phyloP scores from a whole-genome alignment of 2,113 vertebrate species.

The Tor tambroides region DNA sequence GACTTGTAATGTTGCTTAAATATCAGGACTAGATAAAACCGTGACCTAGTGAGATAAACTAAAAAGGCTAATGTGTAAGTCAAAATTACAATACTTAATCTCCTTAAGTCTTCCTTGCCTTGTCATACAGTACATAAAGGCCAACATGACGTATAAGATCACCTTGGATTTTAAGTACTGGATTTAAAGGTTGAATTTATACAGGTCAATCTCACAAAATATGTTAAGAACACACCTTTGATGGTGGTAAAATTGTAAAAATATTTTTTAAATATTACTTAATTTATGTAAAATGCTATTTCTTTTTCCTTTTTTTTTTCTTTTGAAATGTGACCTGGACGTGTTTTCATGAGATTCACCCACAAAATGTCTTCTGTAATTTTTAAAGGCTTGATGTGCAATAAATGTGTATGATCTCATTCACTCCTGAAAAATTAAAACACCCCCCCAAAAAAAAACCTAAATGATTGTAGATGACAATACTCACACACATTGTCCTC shows the following conservation, averaged over 20 bases:
- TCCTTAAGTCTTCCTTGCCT: neutral
- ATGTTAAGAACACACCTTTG: neutral
- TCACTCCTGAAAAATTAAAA: neutral
- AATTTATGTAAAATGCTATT: no score
- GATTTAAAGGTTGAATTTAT: neutral
- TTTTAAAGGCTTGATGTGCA: conserved; percentile 42
- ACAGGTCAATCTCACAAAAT: neutral
- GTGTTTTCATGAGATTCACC: neutral
- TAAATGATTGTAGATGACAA: conserved; percentile 36
- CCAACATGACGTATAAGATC: neutral
- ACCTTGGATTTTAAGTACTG: neutral
- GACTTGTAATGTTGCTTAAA: neutral
- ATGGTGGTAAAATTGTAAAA: no score
- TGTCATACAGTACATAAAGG: conserved; percentile 10
- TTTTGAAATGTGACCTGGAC: neutral
- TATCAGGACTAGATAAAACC: neutral
- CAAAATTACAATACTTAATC: neutral
- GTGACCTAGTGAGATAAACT: neutral
- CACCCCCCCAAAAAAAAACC: neutral
- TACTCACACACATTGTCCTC: conserved; percentile 18
- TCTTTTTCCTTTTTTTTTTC: no score
- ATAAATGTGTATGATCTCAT: conserved; percentile 21
- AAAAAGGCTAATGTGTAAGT: neutral
- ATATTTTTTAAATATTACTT: neutral
- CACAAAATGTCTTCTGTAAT: conserved; percentile 13